Percentiles rank a stretch among this genome's conserved stretches.
These are phyloP conservation scores for Trididemnum miniatum DNA, from an alignment of 23 tunicate genomes.

Conservation along the genomic window DNA sequence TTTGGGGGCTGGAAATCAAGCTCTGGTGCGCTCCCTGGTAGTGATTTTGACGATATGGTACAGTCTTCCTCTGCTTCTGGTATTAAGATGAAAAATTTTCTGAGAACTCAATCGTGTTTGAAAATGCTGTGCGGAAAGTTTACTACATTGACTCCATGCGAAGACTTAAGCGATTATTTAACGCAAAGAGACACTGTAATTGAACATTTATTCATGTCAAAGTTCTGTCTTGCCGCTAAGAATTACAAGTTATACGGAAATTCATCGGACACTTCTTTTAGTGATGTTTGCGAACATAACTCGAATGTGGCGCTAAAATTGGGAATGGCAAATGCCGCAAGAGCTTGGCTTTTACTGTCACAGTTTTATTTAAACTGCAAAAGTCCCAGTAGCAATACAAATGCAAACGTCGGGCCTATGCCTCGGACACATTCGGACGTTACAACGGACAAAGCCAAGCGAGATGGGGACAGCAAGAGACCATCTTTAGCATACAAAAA, in stretches of 20 bases:
- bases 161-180: constrained; percentile 23
- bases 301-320: constrained; percentile 34
- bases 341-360: constrained; percentile 51
- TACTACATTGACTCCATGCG: background rate
- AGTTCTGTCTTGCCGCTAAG: constrained; percentile 36
- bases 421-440: constrained; percentile 37
- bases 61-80: background rate
- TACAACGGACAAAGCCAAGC: background rate
- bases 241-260: constrained; percentile 49
- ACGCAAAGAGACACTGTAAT: background rate
- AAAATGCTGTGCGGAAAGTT: background rate
- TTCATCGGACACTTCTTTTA: constrained; percentile 10
- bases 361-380: constrained; percentile 29
- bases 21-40: background rate
- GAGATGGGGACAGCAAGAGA: constrained; percentile 23
- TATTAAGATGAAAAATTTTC: constrained; percentile 6
- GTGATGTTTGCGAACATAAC: constrained; percentile 42
- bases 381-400: too few species aligned
- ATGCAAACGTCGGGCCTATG: background rate
- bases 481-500: constrained; percentile 19
- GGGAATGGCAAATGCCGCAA: constrained; percentile 28
- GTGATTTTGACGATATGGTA: constrained; percentile 2
- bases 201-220: constrained; percentile 22
- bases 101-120: constrained; percentile 16
- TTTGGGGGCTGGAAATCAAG: constrained; percentile 20